Conservation (phyloP, 2,113 vertebrate genomes). For the Corydoras maculifer region DNA sequence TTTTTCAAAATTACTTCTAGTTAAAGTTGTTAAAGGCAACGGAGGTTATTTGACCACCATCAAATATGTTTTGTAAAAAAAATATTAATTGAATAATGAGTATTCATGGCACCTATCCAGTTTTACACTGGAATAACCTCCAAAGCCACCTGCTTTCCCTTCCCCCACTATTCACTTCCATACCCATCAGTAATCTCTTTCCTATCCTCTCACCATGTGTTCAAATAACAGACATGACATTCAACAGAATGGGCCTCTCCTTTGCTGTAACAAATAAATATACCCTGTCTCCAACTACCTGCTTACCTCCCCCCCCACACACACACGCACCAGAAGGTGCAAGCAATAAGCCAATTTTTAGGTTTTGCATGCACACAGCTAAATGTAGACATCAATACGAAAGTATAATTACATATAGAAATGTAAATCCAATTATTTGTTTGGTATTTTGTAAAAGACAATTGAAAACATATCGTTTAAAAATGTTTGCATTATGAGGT, state of each 20-base stretch:
- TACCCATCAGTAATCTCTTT: conserved; percentile 30
- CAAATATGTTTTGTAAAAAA: background rate
- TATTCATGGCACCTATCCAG: background rate
- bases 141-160: conserved; percentile 21
- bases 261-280: background rate
- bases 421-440: too few relatives aligned
- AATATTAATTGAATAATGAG: background rate
- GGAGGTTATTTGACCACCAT: too few relatives aligned
- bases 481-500: too few relatives aligned
- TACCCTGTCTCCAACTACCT: background rate
- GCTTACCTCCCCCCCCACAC: background rate
- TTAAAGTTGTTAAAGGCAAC: too few relatives aligned
- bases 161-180: conserved; percentile 22
- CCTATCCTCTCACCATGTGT: conserved; percentile 37
- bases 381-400: too few relatives aligned
- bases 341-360: background rate
- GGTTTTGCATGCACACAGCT: too few relatives aligned
- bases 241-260: conserved; percentile 14
- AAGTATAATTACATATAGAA: too few relatives aligned
- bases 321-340: background rate
- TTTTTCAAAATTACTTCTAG: too few relatives aligned
- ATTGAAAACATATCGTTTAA: too few relatives aligned
- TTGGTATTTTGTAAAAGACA: too few relatives aligned
- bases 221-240: conserved; percentile 18
- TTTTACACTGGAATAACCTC: conserved; percentile 13